Base-by-base conservation (phyloP, 2,888 invertebrate genomes). In the Aricia artaxerxes region DNA sequence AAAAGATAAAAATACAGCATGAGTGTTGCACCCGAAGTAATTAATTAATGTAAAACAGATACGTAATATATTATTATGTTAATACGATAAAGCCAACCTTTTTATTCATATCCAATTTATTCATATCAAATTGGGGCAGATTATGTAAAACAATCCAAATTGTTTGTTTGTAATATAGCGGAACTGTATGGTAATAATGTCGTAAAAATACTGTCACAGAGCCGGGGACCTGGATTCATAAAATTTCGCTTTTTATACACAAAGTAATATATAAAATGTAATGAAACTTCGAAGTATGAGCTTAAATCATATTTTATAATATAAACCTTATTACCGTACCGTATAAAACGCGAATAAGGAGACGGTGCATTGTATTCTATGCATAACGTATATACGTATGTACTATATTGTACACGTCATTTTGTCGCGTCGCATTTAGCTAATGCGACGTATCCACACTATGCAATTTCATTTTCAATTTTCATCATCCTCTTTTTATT, bases 71-170 rank as follows among this genome's bases (percentile, higher is more conserved):
- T 31, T 64, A 31, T 31, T 64, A 64, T 11, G 64, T 69, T 76
- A 72, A 80, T 78, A 75, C 72, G 77, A 73, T 77, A 69, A 81
- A 82, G 81, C 82, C 81, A 79, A 79, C 81, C 79, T 79, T 79
- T 80, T 82, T 82, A 81, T 82, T 82, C 80, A 80, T 82, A 82
- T 88, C 88, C 89, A 91, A 91, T 80, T 82, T 82, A 81, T 82
- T 82, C 80, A 80, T 82, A 82, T 88, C 88, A 88, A 91, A 91
- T 91, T 90, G 88, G 85, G 86, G 85, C 86, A 88, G 90, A 89
- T 92, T 90, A 91, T 89, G 90, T 88, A 88, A 88, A 89, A 88
- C 86, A 87, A 83, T 85, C 83, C 82, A 85, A 89, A 89, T 89
- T 90, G 90, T 89, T 88, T 88, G 88, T 89, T 90, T 88, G 86